Evolutionary conservation across 2,113 vertebrate species (phyloP).

Genomic region (Perccottus glenii): DNA sequence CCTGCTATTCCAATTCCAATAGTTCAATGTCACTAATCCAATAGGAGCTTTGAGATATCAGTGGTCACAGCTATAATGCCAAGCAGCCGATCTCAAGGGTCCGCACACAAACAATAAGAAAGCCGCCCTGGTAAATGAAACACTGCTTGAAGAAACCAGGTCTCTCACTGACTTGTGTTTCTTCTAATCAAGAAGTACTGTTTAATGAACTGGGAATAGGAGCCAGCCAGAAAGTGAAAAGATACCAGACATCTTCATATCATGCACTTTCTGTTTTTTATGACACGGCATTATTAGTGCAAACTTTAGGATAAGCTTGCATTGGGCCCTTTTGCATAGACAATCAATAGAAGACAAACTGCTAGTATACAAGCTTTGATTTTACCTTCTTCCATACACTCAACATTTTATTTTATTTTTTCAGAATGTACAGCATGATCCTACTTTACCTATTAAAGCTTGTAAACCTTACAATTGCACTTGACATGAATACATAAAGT

Average conservation of each 20-base stretch:
- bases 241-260: not conserved
- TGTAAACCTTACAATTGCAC: too few relatives aligned
- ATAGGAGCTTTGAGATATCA: constrained; percentile 48
- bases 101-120: constrained; percentile 27
- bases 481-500: too few relatives aligned
- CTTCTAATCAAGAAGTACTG: constrained; percentile 11
- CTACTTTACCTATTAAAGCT: too few relatives aligned
- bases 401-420: too few relatives aligned
- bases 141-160: not conserved
- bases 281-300: constrained; percentile 5
- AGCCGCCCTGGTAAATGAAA: constrained; percentile 13
- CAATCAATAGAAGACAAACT: too few relatives aligned
- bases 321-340: too few relatives aligned
- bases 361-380: too few relatives aligned
- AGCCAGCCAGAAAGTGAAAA: too few relatives aligned
- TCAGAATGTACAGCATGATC: too few relatives aligned
- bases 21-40: constrained; percentile 57
- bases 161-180: constrained; percentile 3
- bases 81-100: constrained; percentile 28
- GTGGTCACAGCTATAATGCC: constrained; percentile 26
- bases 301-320: not conserved
- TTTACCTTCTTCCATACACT: too few relatives aligned
- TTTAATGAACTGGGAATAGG: not conserved
- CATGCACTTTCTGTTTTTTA: constrained; percentile 6
- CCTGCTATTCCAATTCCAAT: constrained; percentile 48